Percentiles rank a stretch among this genome's conserved stretches.
phyloP scores from a whole-genome alignment of 2,113 vertebrate species.

The Periophthalmodon schlosseri region DNA sequence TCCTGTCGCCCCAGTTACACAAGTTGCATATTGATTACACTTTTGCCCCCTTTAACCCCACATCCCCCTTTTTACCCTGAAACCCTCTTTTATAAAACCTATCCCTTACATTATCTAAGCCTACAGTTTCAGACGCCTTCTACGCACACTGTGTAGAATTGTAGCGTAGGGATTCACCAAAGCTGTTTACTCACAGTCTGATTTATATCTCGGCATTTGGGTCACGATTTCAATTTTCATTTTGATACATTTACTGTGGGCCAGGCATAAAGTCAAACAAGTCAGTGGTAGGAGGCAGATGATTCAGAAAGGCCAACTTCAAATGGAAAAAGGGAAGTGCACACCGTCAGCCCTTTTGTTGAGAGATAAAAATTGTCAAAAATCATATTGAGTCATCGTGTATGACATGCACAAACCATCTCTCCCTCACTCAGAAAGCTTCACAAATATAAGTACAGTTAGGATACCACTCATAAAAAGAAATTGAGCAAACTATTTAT shows the following conservation, averaged over 20 bases:
- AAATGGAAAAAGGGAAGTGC: neutral
- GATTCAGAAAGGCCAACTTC: neutral
- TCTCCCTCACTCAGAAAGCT: slow-evolving; percentile 31
- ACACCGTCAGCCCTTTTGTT: neutral
- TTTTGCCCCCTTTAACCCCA: too few relatives aligned
- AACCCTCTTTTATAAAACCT: neutral
- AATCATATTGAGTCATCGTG: neutral
- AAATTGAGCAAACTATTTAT: slow-evolving; percentile 30
- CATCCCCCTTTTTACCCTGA: neutral
- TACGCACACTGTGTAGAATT: neutral
- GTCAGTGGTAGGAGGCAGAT: neutral
- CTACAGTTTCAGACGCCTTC: neutral
- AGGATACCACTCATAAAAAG: slow-evolving; percentile 22
- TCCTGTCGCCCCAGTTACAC: too few relatives aligned
- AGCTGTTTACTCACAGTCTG: neutral
- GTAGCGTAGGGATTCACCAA: neutral
- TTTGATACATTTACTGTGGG: neutral
- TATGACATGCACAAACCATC: neutral
- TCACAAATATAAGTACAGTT: slow-evolving; percentile 4
- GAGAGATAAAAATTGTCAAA: neutral
- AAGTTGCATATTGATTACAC: too few relatives aligned
- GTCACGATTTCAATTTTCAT: neutral
- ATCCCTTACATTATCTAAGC: neutral
- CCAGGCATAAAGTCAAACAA: neutral
- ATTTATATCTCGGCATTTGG: neutral